Evolutionary conservation across 1,140 invertebrate species (phyloP), one percentile per base, ranked within the genome.

Genomic region (Nebria ingens): DNA sequence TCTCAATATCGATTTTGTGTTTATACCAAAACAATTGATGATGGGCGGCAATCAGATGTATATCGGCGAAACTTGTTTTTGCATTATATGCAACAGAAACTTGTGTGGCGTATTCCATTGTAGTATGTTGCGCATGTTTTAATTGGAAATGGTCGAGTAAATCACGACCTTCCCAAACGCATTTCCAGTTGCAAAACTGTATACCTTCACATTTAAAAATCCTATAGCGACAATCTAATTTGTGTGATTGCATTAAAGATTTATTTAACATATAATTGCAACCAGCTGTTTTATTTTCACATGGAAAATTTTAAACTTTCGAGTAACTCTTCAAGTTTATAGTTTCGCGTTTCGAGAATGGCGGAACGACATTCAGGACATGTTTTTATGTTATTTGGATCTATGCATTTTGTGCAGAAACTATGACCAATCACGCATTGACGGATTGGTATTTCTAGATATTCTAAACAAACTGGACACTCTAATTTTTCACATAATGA

Each of bases 1-100:
- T 49, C 17, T 49, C 15, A 13, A 49, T 49, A 49, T n/a, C 42
- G 17, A 49, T 19, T 49, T 19, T 49, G 6, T 49, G 42, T 49
- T 49, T 49, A 19, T 6, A 15, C 42, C 42, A 49, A 49, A 49
- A 49, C 17, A 49, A 19, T 49, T 49, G 42, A 15, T 49, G 17
- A 49, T 49, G 42, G 6, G 42, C 42, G 17, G 4, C 4, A 19
- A 49, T 15, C 17, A 49, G 17, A 6, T 49, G 42, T 49, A 49
- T 6, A n/a, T 49, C 42, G 6, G 42, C 12, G 6, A 49, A 49
- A 49, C 17, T 15, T 4, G 12, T 49, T 49, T 49, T 49, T 4
- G 4, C 12, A 29, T 29, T 29, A 49, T 12, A 49, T 15, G 42
- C 12, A 13, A 49, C 17, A 12, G 12, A 12, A 49, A 49, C 19